Percentiles rank a stretch among this genome's conserved stretches.
phyloP scores from a whole-genome alignment of 2,797 vertebrate species.

The Arctocebus calabarensis region DNA sequence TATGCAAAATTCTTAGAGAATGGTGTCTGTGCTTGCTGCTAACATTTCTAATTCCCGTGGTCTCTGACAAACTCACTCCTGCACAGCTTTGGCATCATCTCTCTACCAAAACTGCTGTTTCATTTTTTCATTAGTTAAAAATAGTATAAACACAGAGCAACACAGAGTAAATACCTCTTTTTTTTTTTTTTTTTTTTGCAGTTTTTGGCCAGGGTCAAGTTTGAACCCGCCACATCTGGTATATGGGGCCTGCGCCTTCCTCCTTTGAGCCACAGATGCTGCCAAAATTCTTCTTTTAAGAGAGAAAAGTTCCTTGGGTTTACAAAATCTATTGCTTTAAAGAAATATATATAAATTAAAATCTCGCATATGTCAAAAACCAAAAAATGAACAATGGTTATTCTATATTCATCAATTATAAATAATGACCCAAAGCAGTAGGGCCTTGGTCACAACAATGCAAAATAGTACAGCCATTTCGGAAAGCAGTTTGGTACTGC shows the following conservation, averaged over 20 bases:
- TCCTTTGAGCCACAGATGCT: too few species aligned
- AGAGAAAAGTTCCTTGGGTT: not conserved
- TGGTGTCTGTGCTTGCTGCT: fast-evolving
- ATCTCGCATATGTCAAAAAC: not conserved
- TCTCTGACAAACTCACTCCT: not conserved
- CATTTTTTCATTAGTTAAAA: not conserved
- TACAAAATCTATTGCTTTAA: not conserved
- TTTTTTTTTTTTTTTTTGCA: too few species aligned
- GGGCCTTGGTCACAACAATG: not conserved
- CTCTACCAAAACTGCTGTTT: not conserved
- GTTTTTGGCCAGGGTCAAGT: too few species aligned
- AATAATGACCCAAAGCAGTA: not conserved
- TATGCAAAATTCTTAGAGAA: not conserved
- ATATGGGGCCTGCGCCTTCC: too few species aligned
- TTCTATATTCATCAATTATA: not conserved
- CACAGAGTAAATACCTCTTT: not conserved
- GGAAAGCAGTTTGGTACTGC: not conserved
- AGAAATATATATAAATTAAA: not conserved
- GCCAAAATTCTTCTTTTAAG: not conserved
- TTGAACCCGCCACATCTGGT: too few species aligned
- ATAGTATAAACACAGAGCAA: not conserved
- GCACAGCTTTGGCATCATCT: not conserved
- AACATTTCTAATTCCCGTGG: not conserved
- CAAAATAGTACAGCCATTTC: not conserved
- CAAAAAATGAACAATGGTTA: not conserved